phyloP scores from a whole-genome alignment of 2,797 vertebrate genomes.

The Gymnodraco acuticeps region DNA sequence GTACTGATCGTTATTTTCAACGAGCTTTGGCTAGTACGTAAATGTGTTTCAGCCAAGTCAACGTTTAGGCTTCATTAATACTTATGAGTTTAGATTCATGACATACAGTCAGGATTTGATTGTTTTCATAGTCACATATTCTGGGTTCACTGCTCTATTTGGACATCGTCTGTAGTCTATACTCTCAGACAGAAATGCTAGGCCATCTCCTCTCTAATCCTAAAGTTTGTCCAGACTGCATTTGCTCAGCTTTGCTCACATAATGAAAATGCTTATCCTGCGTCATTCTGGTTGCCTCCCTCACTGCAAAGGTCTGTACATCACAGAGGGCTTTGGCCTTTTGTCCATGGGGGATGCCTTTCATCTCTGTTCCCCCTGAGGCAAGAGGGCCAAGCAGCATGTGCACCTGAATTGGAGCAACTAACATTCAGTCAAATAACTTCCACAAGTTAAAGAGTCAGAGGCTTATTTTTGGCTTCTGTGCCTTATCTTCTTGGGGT shows the following conservation, averaged over 20 bases:
- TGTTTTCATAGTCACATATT: slow-evolving; percentile 38
- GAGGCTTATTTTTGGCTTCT: slow-evolving; percentile 14
- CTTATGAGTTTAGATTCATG: slow-evolving; percentile 43
- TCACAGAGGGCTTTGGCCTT: slow-evolving; percentile 69
- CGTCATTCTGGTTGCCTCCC: slow-evolving; percentile 67
- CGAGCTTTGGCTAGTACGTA: slow-evolving; percentile 31
- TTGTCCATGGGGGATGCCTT: slow-evolving; percentile 60
- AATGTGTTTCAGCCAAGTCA: slow-evolving; percentile 28
- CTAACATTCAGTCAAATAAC: slow-evolving; percentile 46
- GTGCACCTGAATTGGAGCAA: slow-evolving; percentile 48
- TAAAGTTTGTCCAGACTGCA: slow-evolving; percentile 73
- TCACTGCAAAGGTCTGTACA: slow-evolving; percentile 71
- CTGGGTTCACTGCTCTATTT: slow-evolving; percentile 50
- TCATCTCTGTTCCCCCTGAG: slow-evolving; percentile 64
- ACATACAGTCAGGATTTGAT: slow-evolving; percentile 22
- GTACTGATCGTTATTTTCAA: slow-evolving; percentile 32
- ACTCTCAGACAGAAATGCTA: slow-evolving; percentile 57
- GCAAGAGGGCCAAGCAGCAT: slow-evolving; percentile 52
- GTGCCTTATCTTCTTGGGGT: background rate
- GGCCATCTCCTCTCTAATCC: slow-evolving; percentile 69
- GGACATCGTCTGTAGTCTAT: slow-evolving; percentile 43
- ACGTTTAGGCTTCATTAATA: slow-evolving; percentile 27
- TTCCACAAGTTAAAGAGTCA: slow-evolving; percentile 20
- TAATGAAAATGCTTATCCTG: slow-evolving; percentile 82
- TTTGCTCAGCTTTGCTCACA: slow-evolving; percentile 79